Base-by-base conservation (phyloP, 2,888 invertebrate genomes). In the Ormia ochracea region DNA sequence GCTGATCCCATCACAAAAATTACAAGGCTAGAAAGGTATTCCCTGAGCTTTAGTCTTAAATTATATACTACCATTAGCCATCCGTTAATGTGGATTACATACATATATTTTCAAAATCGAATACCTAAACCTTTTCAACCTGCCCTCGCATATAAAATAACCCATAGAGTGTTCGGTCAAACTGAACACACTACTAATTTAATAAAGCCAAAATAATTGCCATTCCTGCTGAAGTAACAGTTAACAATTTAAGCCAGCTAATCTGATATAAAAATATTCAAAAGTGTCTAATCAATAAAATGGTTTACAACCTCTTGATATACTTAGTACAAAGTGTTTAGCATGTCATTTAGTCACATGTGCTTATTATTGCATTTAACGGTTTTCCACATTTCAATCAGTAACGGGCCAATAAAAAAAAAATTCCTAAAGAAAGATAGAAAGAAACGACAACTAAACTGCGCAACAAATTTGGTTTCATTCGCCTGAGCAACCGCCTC, bases 341-440 rank as follows among this genome's bases (percentile, higher is more conserved):
- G n/a, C 19, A 43, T 43, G 43, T 31, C 45, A 38, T 58, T 58
- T 28, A 56, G 38, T 58, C 58, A 58, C 69, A 45, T 58, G 50
- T 19, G 10, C 2, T 3, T 50, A 41, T 54, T 59, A 50, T 50
- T 48, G 59, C 45, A 48, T 50, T 58, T 50, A 70, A 38, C 26
- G 58, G 58, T 17, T 48, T 69, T 68, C 21, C 19, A 31, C 21
- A 61, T 58, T 58, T 74, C 54, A 58, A 52, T 54, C 41, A 54
- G 41, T 43, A 43, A 75, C 61, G 28, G 28, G 19, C 19, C 10
- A 26, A 26, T 0, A 33, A 50, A 26, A 28, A n/a, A 3, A 54
- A 65, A 65, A 66, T 21, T 41, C 28, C 28, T 43, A 3, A 10
- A 41, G 14, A 7, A 6, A 31, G 28, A 58, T n/a, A 23, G 23